Evolutionary conservation across 2,113 vertebrate genomes (phyloP), one percentile per base, ranked within the genome.

Genomic region (Python bivittatus): DNA sequence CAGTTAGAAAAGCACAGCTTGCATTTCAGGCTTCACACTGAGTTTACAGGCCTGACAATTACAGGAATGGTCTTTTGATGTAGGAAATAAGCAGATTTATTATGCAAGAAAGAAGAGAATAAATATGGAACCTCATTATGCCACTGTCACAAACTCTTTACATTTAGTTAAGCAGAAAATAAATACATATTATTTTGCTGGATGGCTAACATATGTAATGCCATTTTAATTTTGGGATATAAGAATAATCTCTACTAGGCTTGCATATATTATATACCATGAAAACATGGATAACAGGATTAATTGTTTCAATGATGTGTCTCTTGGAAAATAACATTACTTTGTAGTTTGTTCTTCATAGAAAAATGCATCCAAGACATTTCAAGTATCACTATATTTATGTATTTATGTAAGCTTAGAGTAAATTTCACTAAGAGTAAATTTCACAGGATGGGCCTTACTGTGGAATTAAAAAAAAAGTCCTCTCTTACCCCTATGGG

Each of bases 51-150:
- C 52, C 61, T 92, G 61, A 79, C 85, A 92, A 92, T 88, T 88
- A 92, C 52, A 92, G 85, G 91, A 56, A 56, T 92, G 61, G 56
- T 92, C 91, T 92, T 92, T 92, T 92, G 85, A 92, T 92, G 91
- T 92, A 57, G 13, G 87, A 92, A 92, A 88, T 92, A 92, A 92
- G 85, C 91, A 92, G 91, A 88, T 92, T 92, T 91, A 91, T 91
- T 91, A 88, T 57, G 48, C 61, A 79, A 20, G 85, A 87, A 92
- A 92, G 91, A 88, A n/a, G 52, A 79, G 53, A 72, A 92, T 87
- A 91, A 91, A 87, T 79, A 92, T 72, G 61, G 91, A 44, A 79
- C 23, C 91, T 92, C 91, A 92, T 92, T 92, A 92, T 92, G 53
- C 56, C 57, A 44, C 86, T 92, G 85, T 88, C 86, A 57, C 61